Percentiles rank a stretch among this genome's conserved stretches.
Conservation (phyloP, 2,888 invertebrate genomes). For the Eupithecia insigniata region DNA sequence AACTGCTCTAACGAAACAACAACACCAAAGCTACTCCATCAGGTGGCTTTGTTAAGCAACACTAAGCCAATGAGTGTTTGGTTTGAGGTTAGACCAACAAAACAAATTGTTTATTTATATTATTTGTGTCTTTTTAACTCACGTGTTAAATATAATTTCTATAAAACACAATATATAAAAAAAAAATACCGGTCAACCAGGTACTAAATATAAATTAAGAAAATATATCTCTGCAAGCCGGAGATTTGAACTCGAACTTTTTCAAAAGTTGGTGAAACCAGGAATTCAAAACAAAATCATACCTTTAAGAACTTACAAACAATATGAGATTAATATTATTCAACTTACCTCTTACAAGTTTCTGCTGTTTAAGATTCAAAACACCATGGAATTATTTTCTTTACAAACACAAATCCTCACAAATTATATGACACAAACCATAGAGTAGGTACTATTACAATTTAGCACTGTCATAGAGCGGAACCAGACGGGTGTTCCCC, state of each 20-base stretch:
- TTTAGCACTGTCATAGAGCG: neutral
- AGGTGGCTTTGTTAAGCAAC: no score
- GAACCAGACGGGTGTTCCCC: slow-evolving; percentile 17
- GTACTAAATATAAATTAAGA: neutral
- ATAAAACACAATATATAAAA: no score
- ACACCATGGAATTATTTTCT: neutral
- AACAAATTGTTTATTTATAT: no score
- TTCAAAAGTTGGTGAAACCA: neutral
- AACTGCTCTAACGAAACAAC: no score
- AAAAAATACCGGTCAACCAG: no score
- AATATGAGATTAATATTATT: no score
- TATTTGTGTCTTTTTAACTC: no score
- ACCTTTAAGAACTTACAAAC: no score
- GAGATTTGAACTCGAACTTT: neutral
- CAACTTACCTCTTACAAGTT: neutral
- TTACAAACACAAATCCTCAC: neutral
- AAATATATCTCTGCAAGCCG: neutral
- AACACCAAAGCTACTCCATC: no score
- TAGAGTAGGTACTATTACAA: neutral
- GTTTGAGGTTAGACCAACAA: no score
- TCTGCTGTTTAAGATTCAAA: neutral
- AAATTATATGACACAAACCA: neutral
- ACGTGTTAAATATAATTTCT: no score
- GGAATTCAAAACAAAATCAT: neutral
- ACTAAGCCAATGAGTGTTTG: no score